Percentiles rank a stretch among this genome's conserved stretches.
Conservation (phyloP, 1,140 invertebrate genomes). For the Calosoma granatense region DNA sequence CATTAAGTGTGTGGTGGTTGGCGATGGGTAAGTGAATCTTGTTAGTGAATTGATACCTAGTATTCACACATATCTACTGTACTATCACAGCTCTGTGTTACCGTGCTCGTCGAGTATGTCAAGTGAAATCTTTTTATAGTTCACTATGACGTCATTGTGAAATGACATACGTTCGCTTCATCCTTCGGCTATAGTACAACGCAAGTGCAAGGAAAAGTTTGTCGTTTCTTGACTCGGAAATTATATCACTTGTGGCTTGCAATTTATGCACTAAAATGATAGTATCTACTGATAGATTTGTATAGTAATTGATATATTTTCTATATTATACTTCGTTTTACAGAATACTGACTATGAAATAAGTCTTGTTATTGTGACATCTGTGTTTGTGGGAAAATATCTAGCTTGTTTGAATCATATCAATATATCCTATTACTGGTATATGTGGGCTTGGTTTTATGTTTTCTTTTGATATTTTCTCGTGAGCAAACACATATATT, state of each 20-base stretch:
- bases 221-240: background rate
- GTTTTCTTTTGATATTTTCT: too few species aligned
- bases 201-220: background rate
- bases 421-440: background rate
- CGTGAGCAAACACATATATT: too few species aligned
- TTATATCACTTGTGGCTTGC: constrained; percentile 5
- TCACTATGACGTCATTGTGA: constrained; percentile 4
- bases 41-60: too few species aligned
- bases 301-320: background rate
- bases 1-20: constrained; percentile 92
- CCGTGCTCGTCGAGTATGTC: background rate
- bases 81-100: background rate
- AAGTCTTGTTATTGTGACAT: background rate
- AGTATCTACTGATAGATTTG: too few species aligned
- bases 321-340: background rate
- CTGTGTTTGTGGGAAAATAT: background rate
- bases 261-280: background rate
- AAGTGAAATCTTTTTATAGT: constrained; percentile 5
- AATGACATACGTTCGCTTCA: background rate
- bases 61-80: background rate
- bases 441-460: background rate
- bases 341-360: background rate
- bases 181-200: background rate
- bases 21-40: constrained; percentile 67
- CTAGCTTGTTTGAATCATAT: background rate